phyloP scores from a whole-genome alignment of 1,140 invertebrate species.

The Condylostylus longicornis region DNA sequence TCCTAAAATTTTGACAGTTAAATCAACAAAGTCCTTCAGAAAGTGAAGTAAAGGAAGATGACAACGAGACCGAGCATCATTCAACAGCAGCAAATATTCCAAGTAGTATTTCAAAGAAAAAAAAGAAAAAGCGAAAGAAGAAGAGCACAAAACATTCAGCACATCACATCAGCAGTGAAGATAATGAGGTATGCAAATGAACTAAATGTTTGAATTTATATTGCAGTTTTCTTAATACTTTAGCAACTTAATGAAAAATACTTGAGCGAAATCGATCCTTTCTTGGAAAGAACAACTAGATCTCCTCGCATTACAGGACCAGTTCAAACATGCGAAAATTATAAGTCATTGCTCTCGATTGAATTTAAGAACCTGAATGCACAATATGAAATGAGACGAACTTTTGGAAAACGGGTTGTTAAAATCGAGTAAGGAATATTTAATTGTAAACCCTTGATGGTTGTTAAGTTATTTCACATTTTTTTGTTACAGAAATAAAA shows the following conservation, averaged over 20 bases:
- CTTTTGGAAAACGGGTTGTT: conserved; percentile 70
- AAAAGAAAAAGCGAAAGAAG: conserved; percentile 45
- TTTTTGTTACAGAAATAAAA: conserved; percentile 38
- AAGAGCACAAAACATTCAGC: conserved; percentile 47
- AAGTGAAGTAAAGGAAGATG: conserved; percentile 54
- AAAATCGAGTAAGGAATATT: conserved; percentile 27
- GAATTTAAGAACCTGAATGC: conserved; percentile 65
- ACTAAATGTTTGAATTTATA: background rate
- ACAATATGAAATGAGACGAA: conserved; percentile 67
- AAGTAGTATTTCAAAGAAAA: conserved; percentile 12
- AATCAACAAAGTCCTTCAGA: conserved; percentile 45
- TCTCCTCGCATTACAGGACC: background rate
- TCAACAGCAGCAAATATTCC: conserved; percentile 34
- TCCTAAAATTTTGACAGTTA: conserved; percentile 23
- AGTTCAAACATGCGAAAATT: conserved; percentile 11
- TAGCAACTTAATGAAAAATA: conserved; percentile 19
- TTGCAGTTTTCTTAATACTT: background rate
- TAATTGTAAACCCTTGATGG: background rate
- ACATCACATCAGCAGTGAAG: conserved; percentile 40
- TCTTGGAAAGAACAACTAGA: conserved; percentile 21
- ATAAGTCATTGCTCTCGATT: conserved; percentile 41
- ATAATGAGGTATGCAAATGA: conserved; percentile 36
- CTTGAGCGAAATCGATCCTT: conserved; percentile 21
- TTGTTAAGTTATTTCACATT: conserved; percentile 1
- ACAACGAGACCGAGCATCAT: conserved; percentile 45